A percentile compares a stretch with the other conserved stretches of the same genome.
phyloP scores from a whole-genome alignment of 2,888 invertebrate genomes.

The Sarcophaga subvicina region DNA sequence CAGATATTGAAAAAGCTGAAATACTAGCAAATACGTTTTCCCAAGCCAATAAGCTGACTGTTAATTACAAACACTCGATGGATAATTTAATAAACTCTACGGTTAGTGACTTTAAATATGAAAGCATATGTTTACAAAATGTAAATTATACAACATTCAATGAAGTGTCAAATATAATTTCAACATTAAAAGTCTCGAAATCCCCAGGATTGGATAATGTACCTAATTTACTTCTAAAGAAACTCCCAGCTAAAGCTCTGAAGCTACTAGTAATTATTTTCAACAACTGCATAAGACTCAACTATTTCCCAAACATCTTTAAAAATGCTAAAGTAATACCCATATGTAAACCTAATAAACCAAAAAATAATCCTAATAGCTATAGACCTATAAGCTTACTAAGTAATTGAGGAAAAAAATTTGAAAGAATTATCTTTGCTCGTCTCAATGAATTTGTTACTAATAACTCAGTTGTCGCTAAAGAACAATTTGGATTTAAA shows the following conservation, averaged over 20 bases:
- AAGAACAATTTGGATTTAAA: no score
- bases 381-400: no score
- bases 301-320: no score
- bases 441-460: no score
- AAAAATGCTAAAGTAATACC: no score
- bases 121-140: no score
- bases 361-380: no score
- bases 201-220: slow-evolving; percentile 15
- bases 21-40: not conserved
- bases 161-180: slow-evolving; percentile 1
- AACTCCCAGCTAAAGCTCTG: slow-evolving; percentile 19
- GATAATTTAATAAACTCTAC: slow-evolving; percentile 1
- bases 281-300: slow-evolving; percentile 15
- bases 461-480: no score
- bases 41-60: not conserved
- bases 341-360: no score
- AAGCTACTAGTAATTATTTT: slow-evolving; percentile 18
- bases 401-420: no score
- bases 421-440: no score
- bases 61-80: not conserved
- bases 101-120: not conserved
- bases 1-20: not conserved
- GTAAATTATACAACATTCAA: not conserved
- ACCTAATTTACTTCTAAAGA: slow-evolving; percentile 24
- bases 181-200: slow-evolving; percentile 7